Percentiles rank a stretch among this genome's conserved stretches.
Conservation (phyloP, 2,797 vertebrate species). For the Xenopus petersii region DNA sequence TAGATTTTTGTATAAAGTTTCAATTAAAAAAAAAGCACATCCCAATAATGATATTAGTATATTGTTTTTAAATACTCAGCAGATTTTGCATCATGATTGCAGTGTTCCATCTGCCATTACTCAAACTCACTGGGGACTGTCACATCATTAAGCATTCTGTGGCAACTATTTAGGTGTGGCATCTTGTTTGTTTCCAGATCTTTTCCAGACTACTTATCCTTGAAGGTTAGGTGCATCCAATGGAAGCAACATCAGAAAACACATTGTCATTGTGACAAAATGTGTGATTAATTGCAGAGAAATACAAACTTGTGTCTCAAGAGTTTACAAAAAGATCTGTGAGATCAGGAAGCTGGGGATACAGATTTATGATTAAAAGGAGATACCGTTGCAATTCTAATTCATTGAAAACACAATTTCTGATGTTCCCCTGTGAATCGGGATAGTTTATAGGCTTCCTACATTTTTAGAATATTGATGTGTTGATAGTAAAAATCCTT, state of each 20-base stretch:
- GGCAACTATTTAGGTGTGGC: conserved; percentile 37
- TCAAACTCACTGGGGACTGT: conserved; percentile 40
- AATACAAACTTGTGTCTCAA: conserved; percentile 17
- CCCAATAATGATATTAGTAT: too few relatives aligned
- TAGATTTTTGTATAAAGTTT: too few relatives aligned
- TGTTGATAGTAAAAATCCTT: too few relatives aligned
- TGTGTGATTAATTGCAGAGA: conserved; percentile 16
- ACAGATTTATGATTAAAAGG: too few relatives aligned
- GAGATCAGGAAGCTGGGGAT: neutral
- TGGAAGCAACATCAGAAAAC: conserved; percentile 28
- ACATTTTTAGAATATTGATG: too few relatives aligned
- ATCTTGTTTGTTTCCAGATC: conserved; percentile 32
- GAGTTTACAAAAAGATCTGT: neutral
- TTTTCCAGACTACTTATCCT: conserved; percentile 45
- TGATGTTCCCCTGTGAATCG: too few relatives aligned
- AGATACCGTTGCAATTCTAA: too few relatives aligned
- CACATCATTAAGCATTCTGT: conserved; percentile 45
- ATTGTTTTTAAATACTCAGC: too few relatives aligned
- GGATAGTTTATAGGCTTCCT: too few relatives aligned
- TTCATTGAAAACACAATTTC: too few relatives aligned
- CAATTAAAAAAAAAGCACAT: too few relatives aligned
- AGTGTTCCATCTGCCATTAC: conserved; percentile 37
- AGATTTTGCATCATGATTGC: conserved; percentile 14
- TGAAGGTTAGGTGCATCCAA: conserved; percentile 35
- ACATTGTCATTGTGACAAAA: conserved; percentile 34